Base-by-base conservation (phyloP, 1,140 invertebrate species). In the Papilio xuthus region DNA sequence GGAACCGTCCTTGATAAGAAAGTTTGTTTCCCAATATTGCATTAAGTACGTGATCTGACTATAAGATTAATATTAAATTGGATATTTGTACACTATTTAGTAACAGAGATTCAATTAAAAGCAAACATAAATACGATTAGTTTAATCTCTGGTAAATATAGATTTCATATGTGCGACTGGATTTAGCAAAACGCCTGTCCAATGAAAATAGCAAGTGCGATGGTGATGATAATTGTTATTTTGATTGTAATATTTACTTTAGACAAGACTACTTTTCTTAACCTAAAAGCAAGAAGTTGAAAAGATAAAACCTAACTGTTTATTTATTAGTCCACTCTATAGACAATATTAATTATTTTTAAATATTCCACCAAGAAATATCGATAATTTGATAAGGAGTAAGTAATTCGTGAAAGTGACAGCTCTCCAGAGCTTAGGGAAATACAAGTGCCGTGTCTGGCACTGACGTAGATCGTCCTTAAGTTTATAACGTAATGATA, bases 41-140 rank as follows among this genome's bases (percentile, higher is more conserved):
- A 67, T 67, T 67, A 67, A 67, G 60, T 63, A 67, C 60, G 60
- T 67, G 60, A 67, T 28, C 60, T 67, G 60, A 67, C 26, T 60
- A 12, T 18, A 15, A 67, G 15, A 7, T 67, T 28, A 18, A 67
- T 28, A 67, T 32, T 67, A 67, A 67, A 28, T 67, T 8, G 1
- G 12, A 15, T 32, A 67, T 67, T 28, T 67, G 26, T 67, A 28
- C 26, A 32, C 26, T 26, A 63, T 56, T 56, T 56, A 56, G 53
- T 4, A 56, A 23, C 50, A 20, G 50, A 9, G 50, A 53, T 9
- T 20, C 18, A 53, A 53, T 53, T 20, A 53, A n/a, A 53, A 20
- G 12, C 3, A 47, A 47, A 13, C 15, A 18, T 47, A 18, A 18
- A 9, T 20, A 20, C n/a, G n/a, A 20, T 53, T 20, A 18, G 6